A percentile compares a stretch with the other conserved stretches of the same genome.
Evolutionary conservation across 2,113 vertebrate species (phyloP).

Genomic region (Uropsilus gracilis): DNA sequence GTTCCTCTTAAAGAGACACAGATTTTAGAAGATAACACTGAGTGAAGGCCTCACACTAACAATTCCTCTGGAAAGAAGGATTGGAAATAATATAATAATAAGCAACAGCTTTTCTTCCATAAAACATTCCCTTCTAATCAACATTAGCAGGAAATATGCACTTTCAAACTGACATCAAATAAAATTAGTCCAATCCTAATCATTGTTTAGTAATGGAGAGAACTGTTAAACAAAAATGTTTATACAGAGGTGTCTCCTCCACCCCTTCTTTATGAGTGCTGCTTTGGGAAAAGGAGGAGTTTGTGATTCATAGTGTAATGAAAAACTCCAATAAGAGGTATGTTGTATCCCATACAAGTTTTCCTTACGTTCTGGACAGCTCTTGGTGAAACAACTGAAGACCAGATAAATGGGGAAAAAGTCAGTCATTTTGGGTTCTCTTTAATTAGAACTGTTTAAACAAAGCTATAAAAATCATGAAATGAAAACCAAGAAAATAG

Average conservation of each 20-base stretch:
- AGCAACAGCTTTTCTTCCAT: background rate
- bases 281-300: background rate
- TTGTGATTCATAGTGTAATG: background rate
- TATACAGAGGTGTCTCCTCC: background rate
- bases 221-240: background rate
- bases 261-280: background rate
- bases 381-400: constrained; percentile 26
- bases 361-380: background rate
- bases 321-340: background rate
- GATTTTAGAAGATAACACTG: constrained; percentile 51
- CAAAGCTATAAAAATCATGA: background rate
- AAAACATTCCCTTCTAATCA: constrained; percentile 25
- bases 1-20: background rate
- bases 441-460: constrained; percentile 7
- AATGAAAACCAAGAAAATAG: background rate
- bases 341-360: background rate
- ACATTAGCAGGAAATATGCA: background rate
- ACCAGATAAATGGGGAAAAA: background rate
- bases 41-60: background rate
- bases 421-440: background rate
- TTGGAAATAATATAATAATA: constrained; percentile 24
- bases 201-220: background rate
- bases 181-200: constrained; percentile 14
- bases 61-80: background rate
- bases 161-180: constrained; percentile 37